These are phyloP conservation scores for Calyptomena viridis DNA, from an alignment of 2,113 vertebrate genomes.

Conservation along the genomic window DNA sequence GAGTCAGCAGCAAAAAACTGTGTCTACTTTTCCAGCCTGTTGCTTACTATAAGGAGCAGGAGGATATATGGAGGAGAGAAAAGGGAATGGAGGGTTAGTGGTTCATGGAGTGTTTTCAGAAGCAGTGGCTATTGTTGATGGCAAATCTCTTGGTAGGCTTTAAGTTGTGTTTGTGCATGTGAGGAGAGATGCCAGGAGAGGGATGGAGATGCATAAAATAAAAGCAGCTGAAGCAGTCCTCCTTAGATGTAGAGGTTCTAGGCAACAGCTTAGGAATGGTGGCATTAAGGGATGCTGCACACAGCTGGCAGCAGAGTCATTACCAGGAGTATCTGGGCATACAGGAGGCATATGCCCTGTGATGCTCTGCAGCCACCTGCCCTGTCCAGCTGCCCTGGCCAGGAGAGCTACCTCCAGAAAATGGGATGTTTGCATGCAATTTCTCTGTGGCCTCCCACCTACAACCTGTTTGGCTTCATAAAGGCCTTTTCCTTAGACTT, in stretches of 20 bases:
- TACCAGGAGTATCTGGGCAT: neutral
- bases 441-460: neutral
- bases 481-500: neutral
- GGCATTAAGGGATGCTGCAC: neutral
- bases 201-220: neutral
- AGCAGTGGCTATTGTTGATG: neutral
- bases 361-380: neutral
- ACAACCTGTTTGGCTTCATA: neutral
- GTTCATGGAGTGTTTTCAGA: neutral
- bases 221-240: neutral
- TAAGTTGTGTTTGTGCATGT: neutral
- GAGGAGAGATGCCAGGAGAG: neutral
- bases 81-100: neutral
- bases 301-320: neutral
- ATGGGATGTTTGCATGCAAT: accelerated
- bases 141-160: neutral
- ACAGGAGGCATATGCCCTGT: accelerated
- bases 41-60: neutral
- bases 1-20: neutral
- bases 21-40: neutral
- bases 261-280: neutral
- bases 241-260: neutral
- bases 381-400: neutral
- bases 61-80: neutral
- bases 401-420: neutral